Base-by-base conservation (phyloP, 2,888 invertebrate genomes). In the Diplazon laetatorius region DNA sequence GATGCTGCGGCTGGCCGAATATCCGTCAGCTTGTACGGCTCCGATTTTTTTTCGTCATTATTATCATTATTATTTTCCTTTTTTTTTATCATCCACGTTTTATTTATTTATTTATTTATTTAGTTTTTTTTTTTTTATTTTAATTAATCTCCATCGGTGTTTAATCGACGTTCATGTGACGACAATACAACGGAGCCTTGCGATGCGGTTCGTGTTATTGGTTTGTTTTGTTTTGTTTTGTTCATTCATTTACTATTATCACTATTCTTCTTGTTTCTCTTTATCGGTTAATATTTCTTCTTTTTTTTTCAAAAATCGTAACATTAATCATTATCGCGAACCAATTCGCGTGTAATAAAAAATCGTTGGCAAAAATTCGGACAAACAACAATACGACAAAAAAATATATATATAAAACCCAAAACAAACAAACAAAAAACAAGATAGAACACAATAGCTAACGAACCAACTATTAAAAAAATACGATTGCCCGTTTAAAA, bases 1-100 rank as follows among this genome's bases (percentile, higher is more conserved):
- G 84, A 80, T 80, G 81, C 81, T 82, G 82, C 79, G 76, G 82
- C 78, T 78, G 75, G 71, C 52, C 78, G 75, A 68, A 44, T 78
- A 52, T 60, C 75, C 78, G 46, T 71, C 46, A 62, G 52, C 77
- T 66, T n/a, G 70, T 55, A 42, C 73, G 69, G 59, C 71, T 37
- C 50, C 37, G 3, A 6, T 25, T 55, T 25, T 16, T 25, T 55
- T 55, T 55, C 30, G 25, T 30, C 25, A 25, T n/a, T n/a, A n/a
- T n/a, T n/a, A n/a, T n/a, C n/a, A n/a, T n/a, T n/a, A n/a, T n/a
- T n/a, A n/a, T n/a, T n/a, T n/a, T n/a, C n/a, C n/a, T n/a, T n/a
- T n/a, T n/a, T n/a, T n/a, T n/a, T n/a, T n/a, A n/a, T n/a, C n/a
- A n/a, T n/a, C n/a, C n/a, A n/a, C n/a, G n/a, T n/a, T n/a, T n/a